Evolutionary conservation across 2,888 invertebrate genomes (phyloP), one percentile per base, ranked within the genome.

Genomic region (Macrosiphum euphorbiae): DNA sequence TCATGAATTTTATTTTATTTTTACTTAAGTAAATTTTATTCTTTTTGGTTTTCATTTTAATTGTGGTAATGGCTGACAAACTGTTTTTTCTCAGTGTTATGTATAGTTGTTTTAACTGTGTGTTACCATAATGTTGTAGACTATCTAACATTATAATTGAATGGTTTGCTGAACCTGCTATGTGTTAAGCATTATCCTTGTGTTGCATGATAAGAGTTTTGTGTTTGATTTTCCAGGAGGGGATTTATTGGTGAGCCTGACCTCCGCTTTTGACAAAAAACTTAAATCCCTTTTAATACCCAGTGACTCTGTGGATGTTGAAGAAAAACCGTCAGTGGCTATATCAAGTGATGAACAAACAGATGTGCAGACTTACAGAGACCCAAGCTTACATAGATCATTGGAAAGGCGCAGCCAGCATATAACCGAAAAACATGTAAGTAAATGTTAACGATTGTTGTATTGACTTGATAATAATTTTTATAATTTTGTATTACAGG

Each of bases 201-300:
- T 58, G 58, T 24, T 88, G 41, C 78, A 78, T 78, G 28, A 78
- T 44, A 35, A 95, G 94, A 95, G 95, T 96, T 95, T 96, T 96
- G 95, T 92, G 20, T 88, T 88, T 92, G 87, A 5, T 88, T 78
- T 97, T 96, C 94, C 96, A 98, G 98, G 98, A 96, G 97, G 98
- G 95, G 98, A 98, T 96, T 97, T 98, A 95, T 96, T 98, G 96
- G 97, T 98, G 95, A 97, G 97, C 95, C 97, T 98, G 95, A 98
- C 98, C 95, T 98, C 97, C 95, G 97, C 98, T 94, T 97, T 98
- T 96, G 98, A 98, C 96, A 97, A 98, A 95, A 98, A 98, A 96
- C 97, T 98, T 96, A 97, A 97, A 95, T 97, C 97, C 95, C 96
- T 97, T 95, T 97, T 97, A 95, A 97, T 97, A 96, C 97, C 97